phyloP scores from a whole-genome alignment of 2,888 invertebrate species.

The Margaritifera margaritifera region DNA sequence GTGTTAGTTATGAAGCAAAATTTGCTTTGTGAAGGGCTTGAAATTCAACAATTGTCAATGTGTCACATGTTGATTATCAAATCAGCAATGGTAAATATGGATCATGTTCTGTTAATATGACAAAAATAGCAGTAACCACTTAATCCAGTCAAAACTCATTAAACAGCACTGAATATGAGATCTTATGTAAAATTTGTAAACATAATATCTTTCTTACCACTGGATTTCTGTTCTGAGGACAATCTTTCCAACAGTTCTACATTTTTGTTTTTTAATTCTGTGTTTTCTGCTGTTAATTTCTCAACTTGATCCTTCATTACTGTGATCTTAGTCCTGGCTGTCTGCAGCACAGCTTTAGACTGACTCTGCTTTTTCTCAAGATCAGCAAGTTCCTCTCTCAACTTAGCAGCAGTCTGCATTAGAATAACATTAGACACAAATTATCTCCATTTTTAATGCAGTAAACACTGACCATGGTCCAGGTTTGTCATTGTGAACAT shows the following conservation, averaged over 20 bases:
- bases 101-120: no score
- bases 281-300: slow-evolving; percentile 69
- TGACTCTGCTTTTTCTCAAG: slow-evolving; percentile 59
- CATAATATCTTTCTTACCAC: slow-evolving; percentile 18
- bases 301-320: slow-evolving; percentile 62
- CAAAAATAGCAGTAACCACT: no score
- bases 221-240: slow-evolving; percentile 12
- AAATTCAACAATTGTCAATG: no score
- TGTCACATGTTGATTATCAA: no score
- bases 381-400: slow-evolving; percentile 41
- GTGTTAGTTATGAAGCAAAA: no score
- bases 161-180: neutral
- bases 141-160: neutral
- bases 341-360: slow-evolving; percentile 48
- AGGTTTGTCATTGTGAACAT: no score
- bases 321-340: slow-evolving; percentile 58
- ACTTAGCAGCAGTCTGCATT: neutral
- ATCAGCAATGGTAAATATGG: no score
- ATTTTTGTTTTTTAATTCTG: slow-evolving; percentile 80
- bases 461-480: no score
- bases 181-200: neutral
- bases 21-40: no score
- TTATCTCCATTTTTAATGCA: neutral
- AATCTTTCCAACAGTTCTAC: neutral
- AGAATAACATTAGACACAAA: no score